These are phyloP conservation scores for Malurus cyaneus DNA, from an alignment of 2,113 vertebrate species.

Conservation along the genomic window DNA sequence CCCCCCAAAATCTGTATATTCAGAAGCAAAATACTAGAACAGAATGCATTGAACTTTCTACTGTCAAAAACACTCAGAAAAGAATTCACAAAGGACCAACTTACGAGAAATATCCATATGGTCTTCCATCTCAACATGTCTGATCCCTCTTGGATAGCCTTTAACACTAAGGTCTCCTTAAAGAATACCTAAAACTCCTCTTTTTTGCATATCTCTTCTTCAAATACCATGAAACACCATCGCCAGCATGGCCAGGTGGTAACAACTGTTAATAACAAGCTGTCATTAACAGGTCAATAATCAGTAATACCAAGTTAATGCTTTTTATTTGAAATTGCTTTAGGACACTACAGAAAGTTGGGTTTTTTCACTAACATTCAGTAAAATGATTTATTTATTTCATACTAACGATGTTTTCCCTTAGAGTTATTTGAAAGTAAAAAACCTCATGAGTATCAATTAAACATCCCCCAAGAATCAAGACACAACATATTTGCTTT, in stretches of 20 bases:
- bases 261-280: neutral
- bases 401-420: neutral
- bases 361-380: neutral
- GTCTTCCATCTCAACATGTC: neutral
- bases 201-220: neutral
- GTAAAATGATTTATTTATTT: neutral
- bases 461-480: neutral
- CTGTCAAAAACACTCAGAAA: neutral
- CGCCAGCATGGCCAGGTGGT: neutral
- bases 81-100: neutral
- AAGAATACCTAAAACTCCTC: neutral
- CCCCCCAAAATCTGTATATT: neutral
- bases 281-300: neutral
- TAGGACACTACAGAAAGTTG: neutral
- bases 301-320: neutral
- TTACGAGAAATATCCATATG: neutral
- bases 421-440: neutral
- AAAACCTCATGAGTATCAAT: neutral
- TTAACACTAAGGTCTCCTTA: neutral
- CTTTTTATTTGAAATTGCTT: neutral
- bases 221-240: neutral
- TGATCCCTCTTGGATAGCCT: neutral
- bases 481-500: neutral
- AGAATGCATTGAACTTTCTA: neutral
- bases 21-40: neutral